Evolutionary conservation across 92 coral and sea anemone species (phyloP), one percentile per base, ranked within the genome.

Genomic region (Parazoanthus atlanticus): DNA sequence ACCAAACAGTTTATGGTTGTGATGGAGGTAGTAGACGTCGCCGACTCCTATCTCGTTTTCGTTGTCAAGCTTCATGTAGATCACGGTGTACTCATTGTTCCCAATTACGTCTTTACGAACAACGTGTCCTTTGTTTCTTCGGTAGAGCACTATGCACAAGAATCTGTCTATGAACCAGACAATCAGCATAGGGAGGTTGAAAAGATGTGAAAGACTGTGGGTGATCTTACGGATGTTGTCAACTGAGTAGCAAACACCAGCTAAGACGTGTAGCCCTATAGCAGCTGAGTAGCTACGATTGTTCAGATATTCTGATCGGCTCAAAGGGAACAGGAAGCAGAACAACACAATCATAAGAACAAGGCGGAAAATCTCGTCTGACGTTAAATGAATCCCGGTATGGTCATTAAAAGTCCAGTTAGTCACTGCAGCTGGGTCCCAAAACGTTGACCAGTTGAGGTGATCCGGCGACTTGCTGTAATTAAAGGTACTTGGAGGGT

Each of bases 391-490:
- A 34, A 90, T 83, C 31, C 93, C 93, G 12, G 17, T 90, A 64
- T 87, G 90, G 58, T 90, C 93, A 83, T 90, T 90, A 29, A 90
- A 86, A 3, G 88, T 80, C 93, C 90, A 90, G 78, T 79, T 80
- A 30, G 80, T 61, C 15, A 90, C 90, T 15, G 93, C 93, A 16
- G 93, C 93, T 23, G 93, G 93, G 69, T 91, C 93, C 93, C 93
- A 91, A 76, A 33, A 33, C 54, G 30, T 82, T 32, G 93, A 40
- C 93, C 93, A 91, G 66, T 91, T 91, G 30, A 91, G 43, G 82
- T 91, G 93, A 40, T 65, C 88, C 28, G 88, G 67, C 31, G 3
- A 91, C 43, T 10, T 88, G 80, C 93, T 91, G 76, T 56, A 91
- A 76, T 91, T 91, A 46, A 91, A 91, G 10, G 79, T 88, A 28